Evolutionary conservation across 2,797 vertebrate species (phyloP).

Genomic region (Chelmon rostratus): DNA sequence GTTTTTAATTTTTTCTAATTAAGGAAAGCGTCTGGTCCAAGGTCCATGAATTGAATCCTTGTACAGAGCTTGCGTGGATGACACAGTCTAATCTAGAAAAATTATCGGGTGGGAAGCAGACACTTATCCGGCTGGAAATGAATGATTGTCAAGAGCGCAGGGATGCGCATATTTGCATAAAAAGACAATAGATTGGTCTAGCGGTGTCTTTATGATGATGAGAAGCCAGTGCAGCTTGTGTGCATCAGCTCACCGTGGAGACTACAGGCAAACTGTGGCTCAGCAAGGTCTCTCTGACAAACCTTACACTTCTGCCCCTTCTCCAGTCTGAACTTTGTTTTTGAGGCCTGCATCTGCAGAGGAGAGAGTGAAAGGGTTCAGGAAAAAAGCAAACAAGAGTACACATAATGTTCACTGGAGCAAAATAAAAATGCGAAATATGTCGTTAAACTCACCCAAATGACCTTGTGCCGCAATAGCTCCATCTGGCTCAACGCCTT

Average conservation of each 20-base stretch:
- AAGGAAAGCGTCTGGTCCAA: constrained; percentile 61
- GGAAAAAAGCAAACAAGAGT: constrained; percentile 15
- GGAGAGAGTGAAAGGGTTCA: constrained; percentile 26
- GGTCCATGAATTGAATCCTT: constrained; percentile 56
- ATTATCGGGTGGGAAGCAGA: constrained; percentile 50
- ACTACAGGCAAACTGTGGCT: constrained; percentile 71
- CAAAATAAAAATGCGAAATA: constrained; percentile 16
- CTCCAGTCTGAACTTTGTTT: constrained; percentile 69
- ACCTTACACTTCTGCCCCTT: constrained; percentile 67
- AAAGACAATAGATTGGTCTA: constrained; percentile 6
- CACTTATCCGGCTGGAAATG: constrained; percentile 39
- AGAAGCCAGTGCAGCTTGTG: constrained; percentile 60
- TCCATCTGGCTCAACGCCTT: constrained; percentile 71
- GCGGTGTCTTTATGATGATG: constrained; percentile 10
- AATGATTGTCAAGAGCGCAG: constrained; percentile 43
- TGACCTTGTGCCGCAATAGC: constrained; percentile 73
- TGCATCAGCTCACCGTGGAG: constrained; percentile 77
- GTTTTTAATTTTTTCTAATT: constrained; percentile 69
- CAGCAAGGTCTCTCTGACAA: constrained; percentile 70
- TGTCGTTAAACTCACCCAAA: constrained; percentile 72
- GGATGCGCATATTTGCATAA: constrained; percentile 19
- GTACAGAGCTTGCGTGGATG: constrained; percentile 47
- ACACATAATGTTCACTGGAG: constrained; percentile 28
- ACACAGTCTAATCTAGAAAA: constrained; percentile 52
- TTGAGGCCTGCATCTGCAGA: constrained; percentile 75